phyloP scores from a whole-genome alignment of 2,797 vertebrate species.

The Hapalemur alaotrensis region DNA sequence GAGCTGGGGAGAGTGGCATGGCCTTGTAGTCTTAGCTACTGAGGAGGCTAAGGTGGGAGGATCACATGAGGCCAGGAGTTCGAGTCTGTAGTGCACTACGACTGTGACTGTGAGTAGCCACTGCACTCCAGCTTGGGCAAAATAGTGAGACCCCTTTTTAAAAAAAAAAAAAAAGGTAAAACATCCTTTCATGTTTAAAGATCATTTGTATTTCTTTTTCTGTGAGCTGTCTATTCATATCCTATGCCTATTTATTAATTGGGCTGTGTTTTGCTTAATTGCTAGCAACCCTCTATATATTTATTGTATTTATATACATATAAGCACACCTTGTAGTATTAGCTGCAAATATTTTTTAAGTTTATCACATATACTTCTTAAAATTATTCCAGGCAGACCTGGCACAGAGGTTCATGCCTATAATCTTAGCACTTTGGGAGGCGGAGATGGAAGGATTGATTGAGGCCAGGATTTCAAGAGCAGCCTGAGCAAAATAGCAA shows the following conservation, averaged over 20 bases:
- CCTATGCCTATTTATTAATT: background rate
- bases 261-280: background rate
- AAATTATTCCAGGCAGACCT: background rate
- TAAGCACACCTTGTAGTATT: background rate
- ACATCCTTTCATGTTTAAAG: background rate
- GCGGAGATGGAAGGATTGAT: too few relatives aligned
- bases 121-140: background rate
- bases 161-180: background rate
- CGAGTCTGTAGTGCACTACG: rapidly evolving
- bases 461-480: too few relatives aligned
- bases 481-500: too few relatives aligned
- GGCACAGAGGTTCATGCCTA: too few relatives aligned
- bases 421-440: too few relatives aligned
- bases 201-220: background rate
- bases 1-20: background rate
- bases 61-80: background rate
- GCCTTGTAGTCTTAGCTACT: background rate
- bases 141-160: background rate
- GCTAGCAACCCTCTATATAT: background rate
- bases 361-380: background rate
- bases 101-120: background rate
- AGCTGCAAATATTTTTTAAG: background rate
- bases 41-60: background rate
- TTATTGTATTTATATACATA: background rate
- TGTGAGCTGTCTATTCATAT: background rate